Conservation (phyloP, 2,113 vertebrate genomes). For the Malurus elegans region DNA sequence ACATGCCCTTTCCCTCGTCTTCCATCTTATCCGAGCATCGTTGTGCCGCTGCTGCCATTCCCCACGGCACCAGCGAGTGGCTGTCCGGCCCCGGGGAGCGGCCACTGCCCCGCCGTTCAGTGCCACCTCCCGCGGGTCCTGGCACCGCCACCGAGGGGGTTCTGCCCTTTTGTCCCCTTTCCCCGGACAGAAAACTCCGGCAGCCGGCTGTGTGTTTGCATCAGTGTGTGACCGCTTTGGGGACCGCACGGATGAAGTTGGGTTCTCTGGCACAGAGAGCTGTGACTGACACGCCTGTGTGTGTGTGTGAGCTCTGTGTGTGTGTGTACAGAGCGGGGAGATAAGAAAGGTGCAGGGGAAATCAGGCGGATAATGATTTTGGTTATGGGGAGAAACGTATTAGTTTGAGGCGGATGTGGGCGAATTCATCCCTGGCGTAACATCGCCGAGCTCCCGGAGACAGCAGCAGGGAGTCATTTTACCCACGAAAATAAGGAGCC, state of each 20-base stretch:
- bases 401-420: neutral
- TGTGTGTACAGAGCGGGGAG: neutral
- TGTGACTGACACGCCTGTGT: neutral
- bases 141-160: neutral
- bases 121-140: neutral
- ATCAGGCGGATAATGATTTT: conserved; percentile 18
- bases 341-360: neutral
- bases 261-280: neutral
- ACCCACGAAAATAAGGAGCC: conserved; percentile 44
- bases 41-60: neutral
- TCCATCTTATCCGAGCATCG: neutral
- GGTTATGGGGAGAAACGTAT: neutral
- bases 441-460: neutral
- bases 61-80: neutral
- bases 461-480: neutral
- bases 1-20: neutral
- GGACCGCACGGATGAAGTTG: conserved; percentile 1
- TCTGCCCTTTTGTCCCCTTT: neutral
- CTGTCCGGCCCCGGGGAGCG: neutral
- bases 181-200: neutral
- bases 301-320: accelerated
- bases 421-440: neutral
- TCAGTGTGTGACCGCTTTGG: neutral
- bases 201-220: neutral
- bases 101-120: neutral